Conservation (phyloP, 2,888 invertebrate genomes). For the Rhagophthalmus giganteus region DNA sequence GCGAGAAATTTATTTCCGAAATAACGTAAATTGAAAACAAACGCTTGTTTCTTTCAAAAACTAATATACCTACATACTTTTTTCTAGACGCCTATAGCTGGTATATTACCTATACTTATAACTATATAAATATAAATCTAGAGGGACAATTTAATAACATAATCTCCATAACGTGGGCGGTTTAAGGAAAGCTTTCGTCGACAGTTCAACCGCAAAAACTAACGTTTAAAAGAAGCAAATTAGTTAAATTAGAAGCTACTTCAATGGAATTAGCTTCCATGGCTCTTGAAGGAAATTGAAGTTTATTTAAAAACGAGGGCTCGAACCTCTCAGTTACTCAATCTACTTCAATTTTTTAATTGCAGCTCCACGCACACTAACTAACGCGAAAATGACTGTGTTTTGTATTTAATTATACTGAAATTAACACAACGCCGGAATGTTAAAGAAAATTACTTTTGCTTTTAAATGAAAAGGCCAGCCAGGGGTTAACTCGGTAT, state of each 20-base stretch:
- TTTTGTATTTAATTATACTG: constrained; percentile 42
- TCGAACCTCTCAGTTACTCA: constrained; percentile 30
- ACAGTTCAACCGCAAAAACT: constrained; percentile 1
- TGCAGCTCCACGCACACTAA: constrained; percentile 36
- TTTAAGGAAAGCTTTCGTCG: too few relatives aligned
- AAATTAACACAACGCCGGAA: constrained; percentile 41
- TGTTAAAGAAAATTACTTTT: constrained; percentile 41
- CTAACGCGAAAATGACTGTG: constrained; percentile 38
- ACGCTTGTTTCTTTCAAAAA: too few relatives aligned
- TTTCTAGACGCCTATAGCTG: too few relatives aligned
- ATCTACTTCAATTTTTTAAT: constrained; percentile 33
- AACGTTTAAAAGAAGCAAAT: constrained; percentile 11
- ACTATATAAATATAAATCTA: too few relatives aligned
- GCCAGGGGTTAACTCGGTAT: constrained; percentile 26
- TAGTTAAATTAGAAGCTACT: constrained; percentile 26
- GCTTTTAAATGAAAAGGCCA: constrained; percentile 38
- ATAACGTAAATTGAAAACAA: constrained; percentile 3
- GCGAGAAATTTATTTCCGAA: constrained; percentile 8
- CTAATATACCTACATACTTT: too few relatives aligned
- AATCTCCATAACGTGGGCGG: too few relatives aligned
- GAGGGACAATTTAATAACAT: too few relatives aligned
- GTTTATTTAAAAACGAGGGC: constrained; percentile 24
- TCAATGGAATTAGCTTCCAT: constrained; percentile 24
- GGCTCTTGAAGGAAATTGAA: constrained; percentile 22
- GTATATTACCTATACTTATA: too few relatives aligned